Evolutionary conservation across 2,888 invertebrate species (phyloP).

Genomic region (Ormyrus labotus): DNA sequence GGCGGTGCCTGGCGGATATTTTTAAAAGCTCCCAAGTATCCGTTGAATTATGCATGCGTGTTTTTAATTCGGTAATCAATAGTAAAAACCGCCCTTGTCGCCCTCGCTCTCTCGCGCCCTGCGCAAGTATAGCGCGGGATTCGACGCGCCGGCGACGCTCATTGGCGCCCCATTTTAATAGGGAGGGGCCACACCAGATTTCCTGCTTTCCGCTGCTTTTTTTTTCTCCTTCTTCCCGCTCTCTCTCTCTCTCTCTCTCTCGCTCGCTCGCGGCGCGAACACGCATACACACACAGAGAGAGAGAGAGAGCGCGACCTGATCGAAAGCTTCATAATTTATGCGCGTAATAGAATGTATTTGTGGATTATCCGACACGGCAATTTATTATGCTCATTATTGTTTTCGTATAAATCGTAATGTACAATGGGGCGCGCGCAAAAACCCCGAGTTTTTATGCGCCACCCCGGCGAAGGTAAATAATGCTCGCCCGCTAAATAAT

Average conservation of each 20-base stretch:
- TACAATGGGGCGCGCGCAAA: no score
- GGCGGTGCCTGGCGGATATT: conserved; percentile 46
- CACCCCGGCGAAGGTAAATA: no score
- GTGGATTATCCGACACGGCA: conserved; percentile 42
- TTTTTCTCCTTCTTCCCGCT: no score
- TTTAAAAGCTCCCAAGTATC: conserved; percentile 55
- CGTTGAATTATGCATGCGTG: conserved; percentile 73
- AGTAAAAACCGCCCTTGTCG: conserved; percentile 71
- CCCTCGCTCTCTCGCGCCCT: conserved; percentile 56
- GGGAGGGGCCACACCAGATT: conserved; percentile 51
- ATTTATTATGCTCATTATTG: conserved; percentile 51
- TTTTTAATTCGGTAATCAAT: conserved; percentile 74
- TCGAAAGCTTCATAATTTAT: conserved; percentile 48
- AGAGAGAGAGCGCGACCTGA: not conserved
- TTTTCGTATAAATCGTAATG: not conserved
- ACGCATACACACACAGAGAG: not conserved
- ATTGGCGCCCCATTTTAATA: conserved; percentile 54
- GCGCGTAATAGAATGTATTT: conserved; percentile 42
- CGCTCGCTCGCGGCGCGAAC: not conserved
- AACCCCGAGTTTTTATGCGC: no score
- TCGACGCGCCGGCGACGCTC: conserved; percentile 40
- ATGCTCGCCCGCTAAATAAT: no score
- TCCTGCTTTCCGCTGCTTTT: not conserved
- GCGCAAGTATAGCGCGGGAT: conserved; percentile 6
- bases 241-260: no score